Base-by-base conservation (phyloP, 2,888 invertebrate species). In the Unio delphinus region DNA sequence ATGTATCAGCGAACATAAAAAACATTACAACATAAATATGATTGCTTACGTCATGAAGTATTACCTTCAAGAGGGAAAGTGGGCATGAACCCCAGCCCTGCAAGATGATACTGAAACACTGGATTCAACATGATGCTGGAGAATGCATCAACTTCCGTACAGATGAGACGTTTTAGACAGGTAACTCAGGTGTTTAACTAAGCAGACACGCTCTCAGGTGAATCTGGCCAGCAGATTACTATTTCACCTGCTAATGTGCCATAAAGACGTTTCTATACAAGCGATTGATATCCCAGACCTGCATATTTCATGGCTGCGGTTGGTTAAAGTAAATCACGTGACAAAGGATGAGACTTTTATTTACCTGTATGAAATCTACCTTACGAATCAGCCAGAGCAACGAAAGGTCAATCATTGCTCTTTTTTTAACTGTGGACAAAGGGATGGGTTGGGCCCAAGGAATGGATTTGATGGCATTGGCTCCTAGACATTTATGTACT, bases 61-160 rank as follows among this genome's bases (percentile, higher is more conserved):
- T 75, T 80, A 86, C 85, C 85, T 82, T 86, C 85, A 68, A 84
- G 74, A 57, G 83, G 81, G 57, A 86, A 76, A 4, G 82, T 80
- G 17, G 83, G 77, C 73, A 84, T 80, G 18, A 86, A 71, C 20
- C 84, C 83, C n/a, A 86, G 77, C 17, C 83, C 83, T 4, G 83
- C 81, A 55, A 86, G 76, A 68, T 83, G 84, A 66, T 83, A 86
- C 5, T 84, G 83, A 64, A 86, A 80, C 61, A 86, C 78, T 55
- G 83, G 80, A 30, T 82, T 79, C 68, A 85, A 67, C 83, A 85
- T 84, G 70, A 64, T 79, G 59, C 72, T 66, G 23, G 64, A 64
- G 45, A 55, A 28, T 23, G 63, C 55, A n/a, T 45, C n/a, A 45
- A 15, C 45, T 30, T 63, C 34, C 26, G 55, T 11, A 64, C 28